A percentile compares a stretch with the other conserved stretches of the same genome.
phyloP scores from a whole-genome alignment of 2,888 invertebrate genomes.

The Perizoma affinitatum region DNA sequence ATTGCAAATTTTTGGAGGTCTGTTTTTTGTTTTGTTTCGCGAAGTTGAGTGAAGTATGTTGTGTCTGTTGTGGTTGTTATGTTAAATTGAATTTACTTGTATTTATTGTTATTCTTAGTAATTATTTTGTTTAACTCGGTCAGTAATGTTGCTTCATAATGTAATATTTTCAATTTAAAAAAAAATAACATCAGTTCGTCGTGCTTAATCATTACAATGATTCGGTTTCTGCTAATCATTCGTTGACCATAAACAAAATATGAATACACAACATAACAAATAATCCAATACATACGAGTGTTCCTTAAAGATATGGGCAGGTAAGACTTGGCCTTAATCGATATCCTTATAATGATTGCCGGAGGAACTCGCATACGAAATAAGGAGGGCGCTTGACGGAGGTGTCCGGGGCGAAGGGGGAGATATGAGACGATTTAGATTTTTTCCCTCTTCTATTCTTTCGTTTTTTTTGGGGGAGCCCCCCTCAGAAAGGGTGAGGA shows the following conservation, averaged over 20 bases:
- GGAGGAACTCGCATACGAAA: slow-evolving; percentile 85
- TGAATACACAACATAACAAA: slow-evolving; percentile 41
- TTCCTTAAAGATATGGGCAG: slow-evolving; percentile 79
- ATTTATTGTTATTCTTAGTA: slow-evolving; percentile 10
- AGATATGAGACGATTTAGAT: slow-evolving; percentile 85
- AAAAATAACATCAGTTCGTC: too few species aligned
- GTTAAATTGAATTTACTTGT: slow-evolving; percentile 9
- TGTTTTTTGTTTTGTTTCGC: slow-evolving; percentile 37
- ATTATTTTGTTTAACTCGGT: slow-evolving; percentile 10
- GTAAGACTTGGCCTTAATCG: slow-evolving; percentile 82
- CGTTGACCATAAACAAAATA: background rate
- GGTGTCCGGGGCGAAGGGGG: slow-evolving; percentile 74
- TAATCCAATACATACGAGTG: slow-evolving; percentile 72
- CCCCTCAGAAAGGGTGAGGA: slow-evolving; percentile 84
- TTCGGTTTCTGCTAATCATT: background rate
- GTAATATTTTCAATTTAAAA: too few species aligned
- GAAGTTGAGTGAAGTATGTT: slow-evolving; percentile 30
- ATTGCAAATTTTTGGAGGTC: slow-evolving; percentile 43
- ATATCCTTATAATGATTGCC: slow-evolving; percentile 85
- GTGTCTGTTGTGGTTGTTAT: slow-evolving; percentile 6
- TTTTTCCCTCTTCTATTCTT: slow-evolving; percentile 84
- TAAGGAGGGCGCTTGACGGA: slow-evolving; percentile 82
- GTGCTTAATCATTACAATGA: too few species aligned
- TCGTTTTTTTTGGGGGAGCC: slow-evolving; percentile 81
- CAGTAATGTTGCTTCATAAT: background rate